Conservation (phyloP, 1,140 invertebrate species). For the Pomacea maculata region DNA sequence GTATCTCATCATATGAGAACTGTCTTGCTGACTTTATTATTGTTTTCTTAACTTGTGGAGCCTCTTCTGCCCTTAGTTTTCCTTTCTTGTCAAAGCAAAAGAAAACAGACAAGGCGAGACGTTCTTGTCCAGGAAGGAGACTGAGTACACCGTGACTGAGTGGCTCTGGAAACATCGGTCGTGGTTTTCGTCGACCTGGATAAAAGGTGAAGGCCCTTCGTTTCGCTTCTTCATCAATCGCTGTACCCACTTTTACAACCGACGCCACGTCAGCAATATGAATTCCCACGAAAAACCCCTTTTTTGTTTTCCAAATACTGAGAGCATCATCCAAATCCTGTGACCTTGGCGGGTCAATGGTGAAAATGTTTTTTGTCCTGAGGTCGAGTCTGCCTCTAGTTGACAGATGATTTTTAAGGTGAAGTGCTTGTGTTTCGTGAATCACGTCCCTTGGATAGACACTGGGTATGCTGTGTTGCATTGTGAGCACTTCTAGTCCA, state of each 20-base stretch:
- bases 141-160: conserved; percentile 62
- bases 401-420: no score
- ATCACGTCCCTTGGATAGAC: conserved; percentile 11
- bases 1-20: conserved; percentile 30
- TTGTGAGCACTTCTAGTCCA: conserved; percentile 30
- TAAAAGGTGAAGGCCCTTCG: conserved; percentile 56
- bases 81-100: conserved; percentile 34
- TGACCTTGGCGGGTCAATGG: conserved; percentile 96
- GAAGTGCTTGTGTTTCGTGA: neutral
- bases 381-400: conserved; percentile 76
- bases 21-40: conserved; percentile 23
- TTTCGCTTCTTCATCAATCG: conserved; percentile 56
- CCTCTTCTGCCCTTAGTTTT: neutral
- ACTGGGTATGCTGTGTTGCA: conserved; percentile 33
- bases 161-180: conserved; percentile 63
- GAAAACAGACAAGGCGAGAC: conserved; percentile 49
- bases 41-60: conserved; percentile 8
- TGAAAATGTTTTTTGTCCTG: conserved; percentile 78
- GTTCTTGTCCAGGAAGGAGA: conserved; percentile 53
- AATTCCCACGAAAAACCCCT: no score
- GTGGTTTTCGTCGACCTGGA: conserved; percentile 44
- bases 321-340: conserved; percentile 99
- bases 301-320: no score
- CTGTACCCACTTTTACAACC: conserved; percentile 45
- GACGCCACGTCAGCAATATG: conserved; percentile 62